A percentile compares a stretch with the other conserved stretches of the same genome.
phyloP scores from a whole-genome alignment of 1,140 invertebrate species.

The Caenorhabditis inopinata region DNA sequence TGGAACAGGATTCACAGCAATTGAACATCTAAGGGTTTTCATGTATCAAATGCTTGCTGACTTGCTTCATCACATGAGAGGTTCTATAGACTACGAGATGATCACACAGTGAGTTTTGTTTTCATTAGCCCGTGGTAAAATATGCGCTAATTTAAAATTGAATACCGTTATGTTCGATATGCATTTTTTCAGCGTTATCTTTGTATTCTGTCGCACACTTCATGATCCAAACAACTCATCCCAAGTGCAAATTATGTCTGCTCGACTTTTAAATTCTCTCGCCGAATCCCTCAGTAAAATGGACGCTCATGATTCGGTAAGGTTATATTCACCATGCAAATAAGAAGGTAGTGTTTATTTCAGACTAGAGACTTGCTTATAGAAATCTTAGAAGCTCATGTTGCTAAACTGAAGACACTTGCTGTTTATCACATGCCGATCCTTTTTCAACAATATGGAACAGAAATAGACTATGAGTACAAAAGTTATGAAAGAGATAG shows the following conservation, averaged over 20 bases:
- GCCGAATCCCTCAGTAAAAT: constrained; percentile 27
- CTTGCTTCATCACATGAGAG: constrained; percentile 44
- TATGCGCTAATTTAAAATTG: not conserved
- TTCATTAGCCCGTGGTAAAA: not conserved
- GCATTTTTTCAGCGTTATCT: not conserved
- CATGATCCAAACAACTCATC: constrained; percentile 8
- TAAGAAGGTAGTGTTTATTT: no score
- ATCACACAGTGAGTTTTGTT: constrained; percentile 32
- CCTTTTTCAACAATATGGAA: constrained; percentile 19
- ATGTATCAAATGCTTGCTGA: constrained; percentile 43
- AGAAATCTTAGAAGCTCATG: constrained; percentile 8
- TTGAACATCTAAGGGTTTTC: constrained; percentile 13
- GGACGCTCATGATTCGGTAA: constrained; percentile 3
- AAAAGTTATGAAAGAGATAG: constrained; percentile 1
- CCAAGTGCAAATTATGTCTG: constrained; percentile 39
- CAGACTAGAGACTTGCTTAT: constrained; percentile 19
- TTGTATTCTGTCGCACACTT: constrained; percentile 36
- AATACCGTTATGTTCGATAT: no score
- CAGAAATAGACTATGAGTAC: constrained; percentile 18
- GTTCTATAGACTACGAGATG: constrained; percentile 23
- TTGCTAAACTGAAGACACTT: constrained; percentile 9
- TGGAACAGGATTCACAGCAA: constrained; percentile 26
- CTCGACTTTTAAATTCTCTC: constrained; percentile 28
- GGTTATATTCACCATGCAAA: not conserved
- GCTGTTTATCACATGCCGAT: constrained; percentile 38